Percentiles rank a stretch among this genome's conserved stretches.
Evolutionary conservation across 2,888 invertebrate species (phyloP).

Genomic region (Embidobia sp.): DNA sequence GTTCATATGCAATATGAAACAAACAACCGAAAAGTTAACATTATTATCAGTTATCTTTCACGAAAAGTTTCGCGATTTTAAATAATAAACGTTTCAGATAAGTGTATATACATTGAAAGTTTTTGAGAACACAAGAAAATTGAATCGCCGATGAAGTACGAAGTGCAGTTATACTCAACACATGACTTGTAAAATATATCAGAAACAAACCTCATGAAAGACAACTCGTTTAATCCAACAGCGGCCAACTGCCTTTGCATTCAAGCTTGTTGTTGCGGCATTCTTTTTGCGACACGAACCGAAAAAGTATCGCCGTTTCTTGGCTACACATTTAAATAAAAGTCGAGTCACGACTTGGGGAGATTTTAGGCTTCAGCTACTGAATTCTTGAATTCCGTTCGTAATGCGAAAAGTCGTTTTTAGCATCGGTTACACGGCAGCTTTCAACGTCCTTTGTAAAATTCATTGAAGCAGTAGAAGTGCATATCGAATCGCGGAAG

Average conservation of each 20-base stretch:
- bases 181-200: neutral
- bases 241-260: conserved; percentile 14
- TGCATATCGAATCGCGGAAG: conserved; percentile 35
- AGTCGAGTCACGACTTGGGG: conserved; percentile 58
- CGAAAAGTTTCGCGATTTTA: too few species aligned
- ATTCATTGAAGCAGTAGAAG: conserved; percentile 54
- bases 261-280: conserved; percentile 20
- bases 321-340: conserved; percentile 54
- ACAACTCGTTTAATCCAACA: conserved; percentile 14
- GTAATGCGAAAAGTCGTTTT: conserved; percentile 62
- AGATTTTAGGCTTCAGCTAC: conserved; percentile 58
- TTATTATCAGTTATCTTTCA: too few species aligned
- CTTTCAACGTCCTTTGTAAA: conserved; percentile 60
- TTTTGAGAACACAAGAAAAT: too few species aligned
- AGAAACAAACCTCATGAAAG: conserved; percentile 2
- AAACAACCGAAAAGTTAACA: too few species aligned
- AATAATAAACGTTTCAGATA: too few species aligned
- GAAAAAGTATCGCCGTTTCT: conserved; percentile 46
- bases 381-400: conserved; percentile 55
- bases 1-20: too few species aligned
- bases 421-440: conserved; percentile 60
- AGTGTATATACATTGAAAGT: too few species aligned
- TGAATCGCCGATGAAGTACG: neutral
- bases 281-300: conserved; percentile 27
- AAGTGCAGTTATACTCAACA: neutral